Percentiles rank a stretch among this genome's conserved stretches.
phyloP scores from a whole-genome alignment of 2,797 vertebrate species.

The Pteronotus mesoamericanus region DNA sequence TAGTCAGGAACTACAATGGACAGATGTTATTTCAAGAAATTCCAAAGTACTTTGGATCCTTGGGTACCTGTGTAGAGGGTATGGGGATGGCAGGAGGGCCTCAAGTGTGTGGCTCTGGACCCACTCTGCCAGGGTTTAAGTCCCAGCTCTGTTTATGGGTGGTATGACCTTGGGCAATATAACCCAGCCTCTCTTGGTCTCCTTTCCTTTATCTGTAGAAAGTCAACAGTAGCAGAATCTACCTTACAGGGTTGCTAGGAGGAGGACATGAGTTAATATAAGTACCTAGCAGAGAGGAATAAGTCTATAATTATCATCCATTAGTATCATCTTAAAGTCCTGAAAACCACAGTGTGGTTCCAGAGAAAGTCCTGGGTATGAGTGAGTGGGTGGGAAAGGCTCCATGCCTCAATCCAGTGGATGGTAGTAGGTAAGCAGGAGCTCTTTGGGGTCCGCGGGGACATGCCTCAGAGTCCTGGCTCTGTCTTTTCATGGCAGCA shows the following conservation, averaged over 20 bases:
- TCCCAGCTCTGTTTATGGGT: not conserved
- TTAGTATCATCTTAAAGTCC: not conserved
- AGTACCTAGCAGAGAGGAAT: not conserved
- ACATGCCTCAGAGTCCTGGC: not conserved
- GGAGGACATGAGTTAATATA: not conserved
- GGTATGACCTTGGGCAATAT: not conserved
- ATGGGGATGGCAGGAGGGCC: not conserved
- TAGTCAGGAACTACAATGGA: not conserved
- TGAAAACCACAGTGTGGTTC: not conserved
- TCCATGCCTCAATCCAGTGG: not conserved
- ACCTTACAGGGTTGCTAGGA: not conserved
- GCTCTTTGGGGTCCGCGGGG: not conserved
- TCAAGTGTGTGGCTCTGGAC: rapidly evolving
- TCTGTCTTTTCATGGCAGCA: not conserved
- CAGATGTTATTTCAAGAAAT: not conserved
- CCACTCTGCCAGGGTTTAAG: not conserved
- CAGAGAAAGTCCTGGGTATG: not conserved
- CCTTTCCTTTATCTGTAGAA: not conserved
- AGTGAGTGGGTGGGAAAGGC: not conserved
- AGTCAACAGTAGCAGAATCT: not conserved
- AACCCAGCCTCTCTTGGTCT: not conserved
- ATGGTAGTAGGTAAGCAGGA: not conserved
- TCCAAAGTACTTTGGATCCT: not conserved
- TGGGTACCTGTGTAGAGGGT: not conserved
- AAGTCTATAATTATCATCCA: not conserved